Evolutionary conservation across 2,888 invertebrate genomes (phyloP), one percentile per base, ranked within the genome.

Genomic region (Drosophila nr. perissopoda): DNA sequence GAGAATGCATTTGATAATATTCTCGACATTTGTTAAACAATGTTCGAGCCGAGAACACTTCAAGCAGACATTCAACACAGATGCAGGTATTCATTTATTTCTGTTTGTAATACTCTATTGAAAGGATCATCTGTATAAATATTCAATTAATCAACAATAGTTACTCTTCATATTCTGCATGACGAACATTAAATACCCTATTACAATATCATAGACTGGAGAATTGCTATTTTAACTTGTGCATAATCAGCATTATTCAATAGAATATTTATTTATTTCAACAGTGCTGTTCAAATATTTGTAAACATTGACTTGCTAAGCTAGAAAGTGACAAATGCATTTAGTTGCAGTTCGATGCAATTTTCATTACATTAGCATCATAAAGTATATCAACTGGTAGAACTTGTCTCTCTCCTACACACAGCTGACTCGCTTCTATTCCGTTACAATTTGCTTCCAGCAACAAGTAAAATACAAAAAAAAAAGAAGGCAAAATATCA

Each of bases 1-100:
- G 58, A 77, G 31, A 38, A 38, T 49, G 25, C 10, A 38, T 21
- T 54, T 56, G 66, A 70, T 52, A 76, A 61, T 42, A 59, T 48
- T 49, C 46, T 46, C 61, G 58, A 42, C 48, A 66, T 33, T 56
- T 53, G 51, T 51, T 16, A 10, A 33, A 16, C 29, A 34, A 34
- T 27, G 13, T 2, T 13, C 29, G 18, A 34, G 21, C 10, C 13
- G n/a, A 16, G n/a, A 29, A n/a, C 46, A 57, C 11, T 62, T n/a
- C 18, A 10, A 18, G 13, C n/a, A 42, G 29, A 10, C 27, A n/a
- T 29, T 21, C n/a, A 18, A 53, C 21, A 34, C 48, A 60, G 21
- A 31, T 57, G 46, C 8, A 46, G 16, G n/a, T 33, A n/a, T 21
- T 21, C 0, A 10, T 40, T n/a, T n/a, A n/a, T 40, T 10, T 40